phyloP scores from a whole-genome alignment of 2,113 vertebrate species.

The Pagrus major region DNA sequence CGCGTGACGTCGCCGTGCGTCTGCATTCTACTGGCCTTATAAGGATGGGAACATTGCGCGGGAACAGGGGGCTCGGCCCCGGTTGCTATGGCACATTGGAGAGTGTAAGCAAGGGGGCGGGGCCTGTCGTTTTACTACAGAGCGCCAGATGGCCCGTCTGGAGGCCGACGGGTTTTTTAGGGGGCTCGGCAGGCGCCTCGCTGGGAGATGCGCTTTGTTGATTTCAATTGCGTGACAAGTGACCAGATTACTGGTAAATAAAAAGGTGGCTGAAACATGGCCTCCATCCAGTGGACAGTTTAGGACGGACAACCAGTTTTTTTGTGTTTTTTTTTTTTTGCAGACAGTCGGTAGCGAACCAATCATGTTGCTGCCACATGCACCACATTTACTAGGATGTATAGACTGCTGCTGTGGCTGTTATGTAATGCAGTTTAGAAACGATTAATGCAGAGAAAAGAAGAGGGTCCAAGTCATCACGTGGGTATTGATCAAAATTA shows the following conservation, averaged over 20 bases:
- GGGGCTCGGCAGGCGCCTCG: conserved; percentile 61
- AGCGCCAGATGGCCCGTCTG: conserved; percentile 79
- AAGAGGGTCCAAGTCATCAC: not conserved
- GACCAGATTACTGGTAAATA: conserved; percentile 57
- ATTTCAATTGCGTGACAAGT: conserved; percentile 52
- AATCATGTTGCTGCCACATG: not conserved
- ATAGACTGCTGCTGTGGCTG: not conserved
- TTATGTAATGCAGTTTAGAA: not conserved
- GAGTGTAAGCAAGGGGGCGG: conserved; percentile 76
- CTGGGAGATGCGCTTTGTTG: conserved; percentile 60
- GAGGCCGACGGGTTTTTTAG: conserved; percentile 51
- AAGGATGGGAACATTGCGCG: conserved; percentile 89
- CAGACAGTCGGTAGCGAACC: not conserved
- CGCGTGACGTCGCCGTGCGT: conserved; percentile 85
- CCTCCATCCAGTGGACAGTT: conserved; percentile 24
- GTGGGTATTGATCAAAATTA: not conserved
- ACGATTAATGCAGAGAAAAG: not conserved
- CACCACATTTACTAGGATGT: not conserved
- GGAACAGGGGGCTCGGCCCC: conserved; percentile 86
- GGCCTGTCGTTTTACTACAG: conserved; percentile 75
- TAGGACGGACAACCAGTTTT: not conserved
- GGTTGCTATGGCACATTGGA: conserved; percentile 85
- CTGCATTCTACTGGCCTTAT: conserved; percentile 88
- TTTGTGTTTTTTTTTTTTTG: not conserved
- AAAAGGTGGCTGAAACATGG: conserved; percentile 30